Percentiles rank a stretch among this genome's conserved stretches.
Conservation (phyloP, 2,888 invertebrate genomes). For the Melieria picta region DNA sequence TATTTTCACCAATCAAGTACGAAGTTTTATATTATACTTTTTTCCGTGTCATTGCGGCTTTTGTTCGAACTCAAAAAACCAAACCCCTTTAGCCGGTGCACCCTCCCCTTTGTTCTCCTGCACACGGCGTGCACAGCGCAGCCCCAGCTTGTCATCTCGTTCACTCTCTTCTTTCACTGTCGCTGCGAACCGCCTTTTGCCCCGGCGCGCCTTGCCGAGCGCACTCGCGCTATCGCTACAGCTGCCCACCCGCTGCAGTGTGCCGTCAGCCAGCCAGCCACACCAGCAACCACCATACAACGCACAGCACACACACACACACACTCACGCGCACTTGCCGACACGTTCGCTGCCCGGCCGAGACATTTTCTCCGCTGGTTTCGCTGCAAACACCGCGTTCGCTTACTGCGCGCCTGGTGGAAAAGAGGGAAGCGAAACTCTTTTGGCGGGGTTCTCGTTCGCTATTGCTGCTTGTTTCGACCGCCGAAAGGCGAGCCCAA, state of each 20-base stretch:
- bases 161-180: slow-evolving; percentile 40
- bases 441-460: slow-evolving; percentile 67
- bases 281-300: background rate
- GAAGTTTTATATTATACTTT: no score
- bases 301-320: slow-evolving; percentile 7
- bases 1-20: no score
- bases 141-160: slow-evolving; percentile 45
- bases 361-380: slow-evolving; percentile 49
- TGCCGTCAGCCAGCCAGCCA: background rate
- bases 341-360: slow-evolving; percentile 25
- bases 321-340: no score
- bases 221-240: slow-evolving; percentile 11
- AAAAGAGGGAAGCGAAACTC: slow-evolving; percentile 67
- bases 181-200: slow-evolving; percentile 16
- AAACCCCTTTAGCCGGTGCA: slow-evolving; percentile 21
- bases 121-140: background rate
- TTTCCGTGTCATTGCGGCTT: no score
- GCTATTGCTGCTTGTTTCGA: slow-evolving; percentile 43
- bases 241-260: background rate
- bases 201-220: slow-evolving; percentile 18
- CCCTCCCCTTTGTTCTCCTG: slow-evolving; percentile 4
- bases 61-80: slow-evolving; percentile 11
- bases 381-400: slow-evolving; percentile 43
- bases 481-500: slow-evolving; percentile 37
- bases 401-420: slow-evolving; percentile 60